Conservation (phyloP, 2,888 invertebrate species). For the Caradrina clavipalpis region DNA sequence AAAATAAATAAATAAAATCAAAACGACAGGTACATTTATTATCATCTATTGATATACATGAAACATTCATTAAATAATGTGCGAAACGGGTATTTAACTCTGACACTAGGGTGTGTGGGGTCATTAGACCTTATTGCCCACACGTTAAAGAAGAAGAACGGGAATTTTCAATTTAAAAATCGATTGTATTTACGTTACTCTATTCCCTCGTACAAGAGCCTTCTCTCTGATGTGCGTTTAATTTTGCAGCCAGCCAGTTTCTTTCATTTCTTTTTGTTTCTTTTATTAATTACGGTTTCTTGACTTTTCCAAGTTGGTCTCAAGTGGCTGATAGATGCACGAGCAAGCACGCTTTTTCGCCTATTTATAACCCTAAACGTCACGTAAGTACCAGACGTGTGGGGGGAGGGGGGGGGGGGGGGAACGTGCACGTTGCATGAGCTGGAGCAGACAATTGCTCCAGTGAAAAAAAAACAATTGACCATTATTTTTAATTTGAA, state of each 20-base stretch:
- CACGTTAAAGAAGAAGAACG: no score
- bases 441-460: no score
- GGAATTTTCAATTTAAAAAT: not conserved
- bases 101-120: no score
- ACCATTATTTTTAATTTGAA: no score
- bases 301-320: not conserved
- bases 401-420: no score
- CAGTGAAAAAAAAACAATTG: no score
- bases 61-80: not conserved
- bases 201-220: not conserved
- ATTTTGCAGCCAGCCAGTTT: slow-evolving; percentile 13
- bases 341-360: not conserved
- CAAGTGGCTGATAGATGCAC: not conserved
- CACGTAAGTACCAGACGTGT: no score
- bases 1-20: no score
- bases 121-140: no score
- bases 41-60: not conserved
- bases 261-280: not conserved
- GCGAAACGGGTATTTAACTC: no score
- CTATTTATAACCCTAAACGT: no score
- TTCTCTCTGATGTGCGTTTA: slow-evolving; percentile 10
- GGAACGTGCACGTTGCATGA: no score
- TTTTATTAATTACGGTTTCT: slow-evolving; percentile 3
- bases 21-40: not conserved
- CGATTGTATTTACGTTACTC: not conserved